Conservation (phyloP, 2,797 vertebrate species). For the Lateolabrax maculatus region DNA sequence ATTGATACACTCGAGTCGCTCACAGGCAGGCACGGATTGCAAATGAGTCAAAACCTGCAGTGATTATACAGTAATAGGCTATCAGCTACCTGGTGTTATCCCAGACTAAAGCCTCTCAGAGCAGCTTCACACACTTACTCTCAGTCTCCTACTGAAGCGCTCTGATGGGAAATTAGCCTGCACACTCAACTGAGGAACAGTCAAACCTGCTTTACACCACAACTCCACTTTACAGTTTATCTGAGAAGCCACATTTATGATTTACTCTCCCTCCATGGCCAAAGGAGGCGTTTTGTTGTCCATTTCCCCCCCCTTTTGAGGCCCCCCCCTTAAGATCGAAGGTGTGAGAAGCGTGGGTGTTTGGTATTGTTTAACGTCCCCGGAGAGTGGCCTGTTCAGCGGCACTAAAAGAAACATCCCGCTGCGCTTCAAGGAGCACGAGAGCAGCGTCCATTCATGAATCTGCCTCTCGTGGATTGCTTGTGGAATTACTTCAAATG, state of each 20-base stretch:
- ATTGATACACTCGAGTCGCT: conserved; percentile 73
- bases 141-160: conserved; percentile 15
- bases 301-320: neutral
- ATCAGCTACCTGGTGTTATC: conserved; percentile 53
- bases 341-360: conserved; percentile 21
- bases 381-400: conserved; percentile 7
- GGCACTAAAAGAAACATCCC: conserved; percentile 10
- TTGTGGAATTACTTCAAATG: no score
- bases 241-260: neutral
- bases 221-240: conserved; percentile 2
- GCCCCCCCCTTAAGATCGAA: neutral
- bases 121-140: conserved; percentile 35
- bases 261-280: neutral
- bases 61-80: conserved; percentile 62
- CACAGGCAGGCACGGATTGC: conserved; percentile 57
- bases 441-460: conserved; percentile 11
- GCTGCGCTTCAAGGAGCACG: neutral
- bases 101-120: conserved; percentile 39
- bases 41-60: conserved; percentile 71
- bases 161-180: conserved; percentile 36
- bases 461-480: neutral
- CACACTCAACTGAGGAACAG: neutral
- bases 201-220: neutral
- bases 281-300: neutral
- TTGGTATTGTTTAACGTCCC: conserved; percentile 47